Conservation (phyloP, 2,797 vertebrate species). For the Acrocephalus scirpaceus region DNA sequence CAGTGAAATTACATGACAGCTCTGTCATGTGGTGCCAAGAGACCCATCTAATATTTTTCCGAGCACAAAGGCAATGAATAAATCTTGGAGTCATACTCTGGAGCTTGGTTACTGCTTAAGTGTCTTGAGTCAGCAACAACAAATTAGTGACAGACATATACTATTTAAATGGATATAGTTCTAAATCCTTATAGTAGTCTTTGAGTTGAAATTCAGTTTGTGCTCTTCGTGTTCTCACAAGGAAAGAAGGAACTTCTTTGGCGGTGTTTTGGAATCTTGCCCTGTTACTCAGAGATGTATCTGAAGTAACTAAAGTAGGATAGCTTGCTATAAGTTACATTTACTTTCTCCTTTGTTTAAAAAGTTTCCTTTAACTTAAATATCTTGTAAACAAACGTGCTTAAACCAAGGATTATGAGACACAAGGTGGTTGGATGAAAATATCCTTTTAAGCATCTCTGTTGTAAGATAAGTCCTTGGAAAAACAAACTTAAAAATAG, state of each 20-base stretch:
- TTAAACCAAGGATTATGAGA: not conserved
- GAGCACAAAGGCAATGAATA: not conserved
- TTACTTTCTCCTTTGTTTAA: not conserved
- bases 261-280: not conserved
- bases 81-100: not conserved
- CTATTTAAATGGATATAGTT: not conserved
- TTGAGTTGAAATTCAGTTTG: not conserved
- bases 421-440: not conserved
- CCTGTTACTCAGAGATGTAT: not conserved
- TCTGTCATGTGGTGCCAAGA: not conserved
- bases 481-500: constrained; percentile 9
- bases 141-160: not conserved
- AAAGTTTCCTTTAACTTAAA: not conserved
- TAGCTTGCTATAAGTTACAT: not conserved
- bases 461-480: not conserved
- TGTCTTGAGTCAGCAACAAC: not conserved
- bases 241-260: not conserved
- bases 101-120: not conserved
- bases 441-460: not conserved
- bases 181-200: not conserved
- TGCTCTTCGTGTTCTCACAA: not conserved
- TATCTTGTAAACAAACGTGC: not conserved
- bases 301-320: not conserved
- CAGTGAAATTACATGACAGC: not conserved
- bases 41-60: not conserved